Base-by-base conservation (phyloP, 1,140 invertebrate genomes). In the Trichonephila inaurata region DNA sequence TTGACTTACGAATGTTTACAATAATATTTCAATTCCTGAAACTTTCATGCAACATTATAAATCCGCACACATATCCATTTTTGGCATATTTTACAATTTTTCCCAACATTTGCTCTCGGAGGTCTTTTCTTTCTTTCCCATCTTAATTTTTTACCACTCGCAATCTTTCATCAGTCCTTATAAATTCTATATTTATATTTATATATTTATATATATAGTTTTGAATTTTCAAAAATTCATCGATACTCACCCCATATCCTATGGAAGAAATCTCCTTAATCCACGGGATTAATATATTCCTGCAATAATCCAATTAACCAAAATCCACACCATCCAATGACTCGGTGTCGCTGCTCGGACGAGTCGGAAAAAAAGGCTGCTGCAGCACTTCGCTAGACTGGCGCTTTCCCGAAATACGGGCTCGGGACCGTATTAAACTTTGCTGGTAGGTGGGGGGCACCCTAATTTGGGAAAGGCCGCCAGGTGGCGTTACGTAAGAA, bases 401-500 rank as follows among this genome's bases (percentile, higher is more conserved):
- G 72, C 72, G 72, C 72, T 60, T 24, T 88, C 86, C 61, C 86
- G 62, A 85, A 85, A 66, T 24, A 44, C 62, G 86, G 60, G 16
- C 16, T 7, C 86, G 86, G 28, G 85, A 69, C 66, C n/a, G 66
- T 69, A 69, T 33, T 51, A 87, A 60, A 88, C 86, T 88, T n/a
- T 66, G 60, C 24, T 40, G 40, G 60, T n/a, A 44, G 86, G 44
- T 19, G 60, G 86, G 86, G 60, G 86, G 21, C 60, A 85, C 14
- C 82, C 82, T 85, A 85, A 85, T 85, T 85, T 85, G 82, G 58
- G 40, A 85, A 58, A 24, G 28, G n/a, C 62, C 86, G 33, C 86
- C 28, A 88, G 86, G 86, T 88, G 86, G 86, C 86, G 86, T 85
- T 85, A 85, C 83, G 83, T 66, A 88, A 88, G 33, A 60, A 24